Percentiles rank a stretch among this genome's conserved stretches.
Evolutionary conservation across 2,888 invertebrate genomes (phyloP).

Genomic region (Ophion ventricosus): DNA sequence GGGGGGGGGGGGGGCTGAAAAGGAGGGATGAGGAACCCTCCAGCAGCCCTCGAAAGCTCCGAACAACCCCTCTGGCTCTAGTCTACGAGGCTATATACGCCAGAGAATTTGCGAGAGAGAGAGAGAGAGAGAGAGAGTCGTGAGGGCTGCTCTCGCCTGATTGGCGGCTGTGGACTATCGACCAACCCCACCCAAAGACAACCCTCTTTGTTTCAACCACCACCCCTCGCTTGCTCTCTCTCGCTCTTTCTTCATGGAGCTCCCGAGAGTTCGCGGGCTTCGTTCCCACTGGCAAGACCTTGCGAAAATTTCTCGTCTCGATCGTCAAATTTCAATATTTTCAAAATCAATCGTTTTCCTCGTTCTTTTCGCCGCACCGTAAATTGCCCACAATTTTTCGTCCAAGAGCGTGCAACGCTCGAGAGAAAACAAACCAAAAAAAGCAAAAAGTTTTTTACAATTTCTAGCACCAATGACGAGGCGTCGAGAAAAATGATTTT

Average conservation of each 20-base stretch:
- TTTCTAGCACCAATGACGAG: no score
- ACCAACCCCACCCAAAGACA: constrained; percentile 79
- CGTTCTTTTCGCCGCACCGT: neutral
- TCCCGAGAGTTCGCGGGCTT: constrained; percentile 14
- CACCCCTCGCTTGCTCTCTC: constrained; percentile 73
- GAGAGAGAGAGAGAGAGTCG: constrained; percentile 46
- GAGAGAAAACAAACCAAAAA: no score
- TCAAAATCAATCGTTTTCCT: neutral
- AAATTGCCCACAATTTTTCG: neutral
- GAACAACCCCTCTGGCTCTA: constrained; percentile 46
- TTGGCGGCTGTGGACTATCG: constrained; percentile 83
- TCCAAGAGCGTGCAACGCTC: no score
- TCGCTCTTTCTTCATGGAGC: constrained; percentile 1
- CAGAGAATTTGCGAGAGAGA: constrained; percentile 32
- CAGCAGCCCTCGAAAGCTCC: constrained; percentile 48
- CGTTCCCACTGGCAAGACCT: constrained; percentile 9
- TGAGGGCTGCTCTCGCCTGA: constrained; percentile 79
- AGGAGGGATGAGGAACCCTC: constrained; percentile 33
- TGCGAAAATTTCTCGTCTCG: neutral
- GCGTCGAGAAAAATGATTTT: constrained; percentile 8
- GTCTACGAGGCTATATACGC: neutral
- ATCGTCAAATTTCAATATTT: constrained; percentile 8
- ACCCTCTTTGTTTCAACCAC: constrained; percentile 82
- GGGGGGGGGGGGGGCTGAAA: constrained; percentile 15
- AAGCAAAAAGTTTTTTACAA: no score